Evolutionary conservation across 2,797 vertebrate species (phyloP), one percentile per base, ranked within the genome.

Genomic region (Myiotriccus ornatus): DNA sequence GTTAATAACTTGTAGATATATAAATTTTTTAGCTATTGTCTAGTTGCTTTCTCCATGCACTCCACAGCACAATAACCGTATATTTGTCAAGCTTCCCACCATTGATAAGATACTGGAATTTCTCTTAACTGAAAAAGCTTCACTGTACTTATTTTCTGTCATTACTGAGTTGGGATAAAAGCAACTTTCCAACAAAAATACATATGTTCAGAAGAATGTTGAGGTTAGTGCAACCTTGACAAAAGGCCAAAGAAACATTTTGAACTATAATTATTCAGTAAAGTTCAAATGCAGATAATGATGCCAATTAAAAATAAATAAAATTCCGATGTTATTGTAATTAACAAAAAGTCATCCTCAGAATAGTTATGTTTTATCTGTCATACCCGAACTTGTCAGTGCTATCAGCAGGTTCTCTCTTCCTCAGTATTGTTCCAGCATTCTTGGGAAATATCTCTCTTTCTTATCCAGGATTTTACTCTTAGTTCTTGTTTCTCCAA

Each of bases 251-350:
- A 76, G 25, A 84, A 76, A 35, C 5, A 57, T n/a, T 37, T 65
- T 84, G 25, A 73, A 74, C 39, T 78, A 57, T 62, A 73, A 76
- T 65, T 44, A 59, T 63, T 89, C 70, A 84, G 35, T 87, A 94
- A 91, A 87, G 83, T 89, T 90, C 60, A 60, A 56, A 65, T 30
- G 41, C 43, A 75, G 13, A 69, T 82, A 87, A 82, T 60, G 47
- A 83, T 73, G 69, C 7, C 28, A 44, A 32, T 60, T 71, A 67
- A 56, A 93, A 94, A 92, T 84, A 96, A 87, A 83, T 37, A 81
- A 32, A 53, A 71, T 44, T 85, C 55, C 67, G 46, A 67, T 62
- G 63, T 52, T 41, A 57, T 30, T 57, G 6, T 50, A 81, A 71
- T 70, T 93, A 92, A 52, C 39, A 46, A 24, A 87, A 88, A 78